Evolutionary conservation across 1,140 invertebrate genomes (phyloP).

Genomic region (Penaeus chinensis): DNA sequence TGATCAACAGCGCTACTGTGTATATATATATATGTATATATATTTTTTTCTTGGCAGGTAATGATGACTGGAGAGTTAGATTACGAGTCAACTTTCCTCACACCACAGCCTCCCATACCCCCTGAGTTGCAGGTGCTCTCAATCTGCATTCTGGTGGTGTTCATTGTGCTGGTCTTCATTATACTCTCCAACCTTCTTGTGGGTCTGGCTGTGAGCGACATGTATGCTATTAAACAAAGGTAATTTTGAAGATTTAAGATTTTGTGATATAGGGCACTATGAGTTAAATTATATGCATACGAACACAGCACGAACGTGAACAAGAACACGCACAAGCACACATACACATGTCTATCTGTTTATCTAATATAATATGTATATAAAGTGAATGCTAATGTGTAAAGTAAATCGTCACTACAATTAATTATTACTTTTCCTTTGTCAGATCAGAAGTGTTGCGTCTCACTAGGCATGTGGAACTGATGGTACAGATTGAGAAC

Average conservation of each 20-base stretch:
- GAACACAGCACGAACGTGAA: no score
- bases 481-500: constrained; percentile 58
- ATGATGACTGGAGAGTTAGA: constrained; percentile 92
- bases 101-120: constrained; percentile 69
- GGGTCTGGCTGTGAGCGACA: constrained; percentile 84
- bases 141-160: constrained; percentile 80
- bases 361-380: not conserved
- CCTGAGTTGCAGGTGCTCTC: constrained; percentile 71
- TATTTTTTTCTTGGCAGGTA: constrained; percentile 72
- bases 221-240: constrained; percentile 81
- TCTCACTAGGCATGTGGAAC: constrained; percentile 56
- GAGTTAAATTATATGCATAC: no score
- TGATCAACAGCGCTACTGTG: not conserved
- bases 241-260: not conserved
- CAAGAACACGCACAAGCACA: no score
- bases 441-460: constrained; percentile 59
- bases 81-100: constrained; percentile 85
- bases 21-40: not conserved
- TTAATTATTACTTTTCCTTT: not conserved
- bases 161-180: constrained; percentile 83
- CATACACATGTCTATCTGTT: no score
- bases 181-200: constrained; percentile 86
- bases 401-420: not conserved
- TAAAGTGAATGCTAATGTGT: not conserved
- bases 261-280: no score